Conservation (phyloP, 2,797 vertebrate genomes). For the Microctenopoma stevenorrisi region DNA sequence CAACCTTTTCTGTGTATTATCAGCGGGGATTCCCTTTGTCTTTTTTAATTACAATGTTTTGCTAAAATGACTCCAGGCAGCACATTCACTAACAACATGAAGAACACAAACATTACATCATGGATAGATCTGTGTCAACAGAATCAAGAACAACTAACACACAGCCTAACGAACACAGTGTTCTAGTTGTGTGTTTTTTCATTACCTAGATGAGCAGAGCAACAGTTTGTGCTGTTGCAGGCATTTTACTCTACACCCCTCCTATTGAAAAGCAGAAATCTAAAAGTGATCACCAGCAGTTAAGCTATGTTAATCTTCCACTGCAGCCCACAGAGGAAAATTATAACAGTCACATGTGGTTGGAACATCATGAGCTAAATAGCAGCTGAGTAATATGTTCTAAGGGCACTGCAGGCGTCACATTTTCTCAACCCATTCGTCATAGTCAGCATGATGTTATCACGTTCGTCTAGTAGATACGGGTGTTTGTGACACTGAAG, state of each 20-base stretch:
- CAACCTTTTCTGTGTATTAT: neutral
- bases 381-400: neutral
- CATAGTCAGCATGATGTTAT: no score
- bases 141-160: neutral
- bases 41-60: neutral
- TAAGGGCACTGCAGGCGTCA: no score
- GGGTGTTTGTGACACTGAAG: no score
- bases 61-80: neutral
- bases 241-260: neutral
- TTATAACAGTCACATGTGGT: neutral
- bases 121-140: neutral
- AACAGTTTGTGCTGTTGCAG: neutral
- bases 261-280: neutral
- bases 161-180: accelerated
- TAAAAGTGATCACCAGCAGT: no score
- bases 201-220: neutral
- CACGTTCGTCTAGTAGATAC: no score
- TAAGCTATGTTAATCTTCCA: neutral
- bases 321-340: neutral
- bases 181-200: neutral
- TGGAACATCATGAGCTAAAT: no score
- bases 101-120: neutral
- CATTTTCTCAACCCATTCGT: no score
- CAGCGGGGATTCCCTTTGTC: neutral
- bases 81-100: neutral